A percentile compares a stretch with the other conserved stretches of the same genome.
Evolutionary conservation across 2,888 invertebrate species (phyloP).

Genomic region (Cistogaster globosa): DNA sequence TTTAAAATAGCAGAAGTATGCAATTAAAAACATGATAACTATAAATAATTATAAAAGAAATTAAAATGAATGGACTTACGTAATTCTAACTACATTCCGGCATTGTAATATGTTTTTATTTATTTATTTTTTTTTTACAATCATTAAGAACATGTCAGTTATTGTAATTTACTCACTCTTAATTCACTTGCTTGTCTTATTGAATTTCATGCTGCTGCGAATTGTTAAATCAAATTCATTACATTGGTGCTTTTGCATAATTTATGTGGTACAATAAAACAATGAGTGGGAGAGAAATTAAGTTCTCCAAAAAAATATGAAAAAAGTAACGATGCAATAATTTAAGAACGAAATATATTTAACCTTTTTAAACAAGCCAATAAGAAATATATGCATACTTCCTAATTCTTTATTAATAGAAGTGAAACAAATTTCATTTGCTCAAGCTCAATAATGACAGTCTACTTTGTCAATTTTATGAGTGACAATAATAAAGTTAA

Average conservation of each 20-base stretch:
- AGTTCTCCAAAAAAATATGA: neutral
- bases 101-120: too few species aligned
- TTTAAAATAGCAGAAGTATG: too few species aligned
- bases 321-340: neutral
- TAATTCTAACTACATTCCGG: too few species aligned
- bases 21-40: too few species aligned
- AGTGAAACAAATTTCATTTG: neutral
- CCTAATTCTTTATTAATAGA: neutral
- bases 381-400: too few species aligned
- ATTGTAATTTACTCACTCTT: conserved; percentile 38
- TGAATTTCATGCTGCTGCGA: conserved; percentile 30
- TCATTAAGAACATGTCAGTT: conserved; percentile 30
- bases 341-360: neutral
- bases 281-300: neutral
- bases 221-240: conserved; percentile 35
- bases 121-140: too few species aligned
- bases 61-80: too few species aligned
- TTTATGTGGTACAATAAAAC: neutral
- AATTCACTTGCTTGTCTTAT: conserved; percentile 37
- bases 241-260: conserved; percentile 22
- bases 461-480: neutral
- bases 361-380: neutral
- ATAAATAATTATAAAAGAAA: too few species aligned
- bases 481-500: neutral
- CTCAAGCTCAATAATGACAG: neutral